These are phyloP conservation scores for Girardinichthys multiradiatus DNA, from an alignment of 2,113 vertebrate species.

Conservation along the genomic window DNA sequence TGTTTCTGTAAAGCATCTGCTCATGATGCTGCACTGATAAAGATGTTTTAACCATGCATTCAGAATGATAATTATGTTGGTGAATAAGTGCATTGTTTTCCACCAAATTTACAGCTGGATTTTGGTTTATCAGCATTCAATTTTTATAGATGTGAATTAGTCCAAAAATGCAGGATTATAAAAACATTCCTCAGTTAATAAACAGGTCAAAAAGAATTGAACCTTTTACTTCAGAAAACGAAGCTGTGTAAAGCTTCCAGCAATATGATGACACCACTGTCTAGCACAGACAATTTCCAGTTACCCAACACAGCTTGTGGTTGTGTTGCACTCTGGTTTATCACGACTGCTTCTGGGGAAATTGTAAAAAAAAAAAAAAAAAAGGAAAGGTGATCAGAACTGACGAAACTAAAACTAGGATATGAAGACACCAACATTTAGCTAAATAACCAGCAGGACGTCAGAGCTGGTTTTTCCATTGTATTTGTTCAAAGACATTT, in stretches of 20 bases:
- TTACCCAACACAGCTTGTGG: constrained; percentile 53
- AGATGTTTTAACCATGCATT: too few relatives aligned
- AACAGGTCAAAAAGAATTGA: too few relatives aligned
- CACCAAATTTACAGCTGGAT: too few relatives aligned
- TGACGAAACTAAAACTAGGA: not conserved
- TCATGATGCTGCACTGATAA: too few relatives aligned
- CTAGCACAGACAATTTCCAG: constrained; percentile 1
- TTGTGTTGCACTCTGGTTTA: constrained; percentile 5
- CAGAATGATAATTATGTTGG: too few relatives aligned
- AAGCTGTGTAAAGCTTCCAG: not conserved
- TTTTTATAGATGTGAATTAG: too few relatives aligned
- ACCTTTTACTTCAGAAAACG: not conserved
- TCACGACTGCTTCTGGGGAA: constrained; percentile 19
- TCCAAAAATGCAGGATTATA: too few relatives aligned
- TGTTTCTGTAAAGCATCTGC: too few relatives aligned
- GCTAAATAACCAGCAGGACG: not conserved
- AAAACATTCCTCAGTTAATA: too few relatives aligned
- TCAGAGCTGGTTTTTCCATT: not conserved
- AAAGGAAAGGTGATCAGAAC: not conserved
- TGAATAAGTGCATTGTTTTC: too few relatives aligned
- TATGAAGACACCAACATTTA: not conserved
- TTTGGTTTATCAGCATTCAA: too few relatives aligned
- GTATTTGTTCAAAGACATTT: too few relatives aligned
- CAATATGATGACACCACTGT: constrained; percentile 21
- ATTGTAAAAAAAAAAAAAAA: not conserved